phyloP scores from a whole-genome alignment of 2,888 invertebrate genomes.

The Cerastis leucographa region DNA sequence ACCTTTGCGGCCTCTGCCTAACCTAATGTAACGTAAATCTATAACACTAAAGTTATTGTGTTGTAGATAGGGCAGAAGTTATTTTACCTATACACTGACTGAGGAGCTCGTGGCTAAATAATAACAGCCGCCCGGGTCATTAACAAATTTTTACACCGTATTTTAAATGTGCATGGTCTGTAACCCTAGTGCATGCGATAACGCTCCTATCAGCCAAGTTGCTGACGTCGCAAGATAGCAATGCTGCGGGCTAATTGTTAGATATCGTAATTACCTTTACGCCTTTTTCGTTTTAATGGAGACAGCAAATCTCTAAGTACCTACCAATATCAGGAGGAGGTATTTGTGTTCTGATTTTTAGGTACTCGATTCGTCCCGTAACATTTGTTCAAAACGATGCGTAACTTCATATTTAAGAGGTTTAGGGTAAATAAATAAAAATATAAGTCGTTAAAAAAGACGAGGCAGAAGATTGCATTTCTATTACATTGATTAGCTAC shows the following conservation, averaged over 20 bases:
- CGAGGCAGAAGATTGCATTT: background rate
- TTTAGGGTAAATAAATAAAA: background rate
- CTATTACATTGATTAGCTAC: background rate
- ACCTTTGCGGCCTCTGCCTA: no score
- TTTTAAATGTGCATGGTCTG: no score
- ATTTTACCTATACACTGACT: background rate
- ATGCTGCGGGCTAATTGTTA: conserved; percentile 27
- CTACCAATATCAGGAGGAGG: no score
- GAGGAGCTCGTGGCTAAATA: no score
- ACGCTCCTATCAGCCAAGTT: background rate
- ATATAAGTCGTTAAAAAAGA: background rate
- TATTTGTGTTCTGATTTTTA: background rate
- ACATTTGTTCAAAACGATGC: background rate
- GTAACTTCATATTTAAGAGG: no score
- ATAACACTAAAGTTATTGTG: no score
- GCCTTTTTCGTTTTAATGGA: background rate
- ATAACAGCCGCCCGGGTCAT: no score
- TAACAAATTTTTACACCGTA: no score
- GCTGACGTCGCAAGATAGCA: conserved; percentile 7
- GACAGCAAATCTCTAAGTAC: background rate
- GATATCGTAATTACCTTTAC: conserved; percentile 20
- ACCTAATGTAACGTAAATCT: no score
- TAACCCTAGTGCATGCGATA: background rate
- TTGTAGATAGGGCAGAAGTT: background rate
- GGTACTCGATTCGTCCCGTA: background rate